A percentile compares a stretch with the other conserved stretches of the same genome.
These are phyloP conservation scores for Heliconius hermathena DNA, from an alignment of 1,140 invertebrate species.

Conservation along the genomic window DNA sequence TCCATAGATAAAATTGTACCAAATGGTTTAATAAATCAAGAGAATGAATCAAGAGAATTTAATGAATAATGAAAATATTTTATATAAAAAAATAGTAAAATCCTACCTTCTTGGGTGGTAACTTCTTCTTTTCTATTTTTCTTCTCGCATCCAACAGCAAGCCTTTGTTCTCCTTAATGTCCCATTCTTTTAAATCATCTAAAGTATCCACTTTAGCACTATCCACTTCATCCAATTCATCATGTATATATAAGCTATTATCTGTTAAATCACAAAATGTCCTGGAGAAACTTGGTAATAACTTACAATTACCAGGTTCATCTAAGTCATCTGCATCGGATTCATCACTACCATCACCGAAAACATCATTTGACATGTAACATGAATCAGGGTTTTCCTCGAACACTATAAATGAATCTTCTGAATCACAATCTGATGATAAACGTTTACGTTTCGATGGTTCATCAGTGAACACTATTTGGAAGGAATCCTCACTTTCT, in stretches of 20 bases:
- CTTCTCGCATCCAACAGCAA: constrained; percentile 51
- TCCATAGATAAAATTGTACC: too few species aligned
- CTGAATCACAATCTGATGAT: constrained; percentile 71
- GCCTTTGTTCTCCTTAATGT: constrained; percentile 34
- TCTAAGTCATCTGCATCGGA: constrained; percentile 60
- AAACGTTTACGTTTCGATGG: constrained; percentile 43
- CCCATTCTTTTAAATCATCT: constrained; percentile 19
- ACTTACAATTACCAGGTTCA: constrained; percentile 57
- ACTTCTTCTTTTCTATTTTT: constrained; percentile 47
- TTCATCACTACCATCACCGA: constrained; percentile 53
- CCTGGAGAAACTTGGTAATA: constrained; percentile 57
- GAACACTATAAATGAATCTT: constrained; percentile 74
- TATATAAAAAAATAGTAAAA: not conserved
- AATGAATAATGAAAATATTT: not conserved
- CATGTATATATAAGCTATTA: constrained; percentile 57
- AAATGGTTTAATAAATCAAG: too few species aligned
- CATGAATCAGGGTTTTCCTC: constrained; percentile 71
- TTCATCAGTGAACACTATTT: constrained; percentile 70
- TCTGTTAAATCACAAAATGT: constrained; percentile 68
- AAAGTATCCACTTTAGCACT: constrained; percentile 43
- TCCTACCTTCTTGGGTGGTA: constrained; percentile 62
- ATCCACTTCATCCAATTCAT: constrained; percentile 57
- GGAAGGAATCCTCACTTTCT: constrained; percentile 73
- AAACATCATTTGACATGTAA: constrained; percentile 69
- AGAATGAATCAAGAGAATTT: too few species aligned